Evolutionary conservation across 2,797 vertebrate species (phyloP), one percentile per base, ranked within the genome.

Genomic region (Hemitrygon akajei): DNA sequence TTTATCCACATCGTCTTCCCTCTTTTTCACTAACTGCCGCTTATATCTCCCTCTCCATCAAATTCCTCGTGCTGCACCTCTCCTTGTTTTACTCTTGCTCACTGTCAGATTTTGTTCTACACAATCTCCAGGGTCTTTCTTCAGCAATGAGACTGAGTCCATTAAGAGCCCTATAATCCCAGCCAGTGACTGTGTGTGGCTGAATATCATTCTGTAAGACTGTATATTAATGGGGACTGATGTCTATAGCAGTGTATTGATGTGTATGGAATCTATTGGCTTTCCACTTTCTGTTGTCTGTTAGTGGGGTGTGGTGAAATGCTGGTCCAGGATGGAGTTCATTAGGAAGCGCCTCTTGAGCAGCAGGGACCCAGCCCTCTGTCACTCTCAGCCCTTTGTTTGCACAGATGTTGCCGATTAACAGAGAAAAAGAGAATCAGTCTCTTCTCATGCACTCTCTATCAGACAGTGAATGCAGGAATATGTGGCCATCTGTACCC

Each of bases 351-450:
- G 96, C 97, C 96, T 97, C 97, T 97, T 97, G 96, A 97, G 96
- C 97, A 97, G 97, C 97, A 97, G 97, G 97, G 97, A 97, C 97
- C 96, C 96, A 0, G 95, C 95, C 97, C 96, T 96, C 95, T 95
- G 96, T 96, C 95, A 96, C 96, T 97, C 96, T 96, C 97, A 97
- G 96, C 95, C 96, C 96, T 97, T 97, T 97, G 97, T 97, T 97
- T 97, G 97, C 97, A 97, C 97, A 97, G 97, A 97, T 97, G 97
- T 96, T 97, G 95, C 95, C 96, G 96, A 96, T 95, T 95, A 97
- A 96, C 84, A 94, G 94, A 95, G 95, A 95, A 96, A 95, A 96
- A 97, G 96, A 97, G 96, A 96, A 95, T 96, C 96, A 97, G 96
- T 97, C 97, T 97, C 96, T 96, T 96, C 97, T 97, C 96, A 97